Evolutionary conservation across 2,888 invertebrate species (phyloP).

Genomic region (Nudaria mundana): DNA sequence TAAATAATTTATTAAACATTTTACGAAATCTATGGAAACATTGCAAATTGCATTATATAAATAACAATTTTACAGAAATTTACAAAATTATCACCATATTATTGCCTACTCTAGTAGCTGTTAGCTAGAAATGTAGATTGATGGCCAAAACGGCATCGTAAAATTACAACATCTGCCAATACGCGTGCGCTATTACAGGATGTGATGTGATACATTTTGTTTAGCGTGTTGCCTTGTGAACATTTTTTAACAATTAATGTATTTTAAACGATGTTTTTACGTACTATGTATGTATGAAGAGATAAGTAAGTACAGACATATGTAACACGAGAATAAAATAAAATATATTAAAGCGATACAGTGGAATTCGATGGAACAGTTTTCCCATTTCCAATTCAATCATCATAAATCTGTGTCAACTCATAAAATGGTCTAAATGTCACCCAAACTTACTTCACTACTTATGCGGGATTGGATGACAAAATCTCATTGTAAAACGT

Average conservation of each 20-base stretch:
- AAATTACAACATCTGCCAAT: conserved; percentile 19
- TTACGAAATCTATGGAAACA: conserved; percentile 16
- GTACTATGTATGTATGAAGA: conserved; percentile 3
- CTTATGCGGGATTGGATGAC: no score
- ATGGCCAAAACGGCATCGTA: conserved; percentile 7
- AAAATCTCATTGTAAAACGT: no score
- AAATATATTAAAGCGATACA: no score
- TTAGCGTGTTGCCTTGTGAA: conserved; percentile 14
- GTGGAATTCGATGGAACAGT: no score
- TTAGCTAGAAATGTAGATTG: conserved; percentile 1
- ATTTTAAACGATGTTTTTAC: conserved; percentile 19
- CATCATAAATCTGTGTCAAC: no score
- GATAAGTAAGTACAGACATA: conserved; percentile 6
- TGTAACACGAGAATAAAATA: no score
- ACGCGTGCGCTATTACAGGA: conserved; percentile 17
- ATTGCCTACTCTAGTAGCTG: conserved; percentile 2
- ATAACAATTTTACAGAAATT: conserved; percentile 22
- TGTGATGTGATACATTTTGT: conserved; percentile 18
- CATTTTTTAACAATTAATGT: conserved; percentile 17
- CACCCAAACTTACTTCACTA: no score
- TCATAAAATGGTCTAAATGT: no score
- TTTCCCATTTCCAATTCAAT: no score
- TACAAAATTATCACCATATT: conserved; percentile 14
- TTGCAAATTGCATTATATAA: conserved; percentile 14
- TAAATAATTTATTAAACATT: conserved; percentile 34